Base-by-base conservation (phyloP, 2,113 vertebrate genomes). In the Muntiacus reevesi region DNA sequence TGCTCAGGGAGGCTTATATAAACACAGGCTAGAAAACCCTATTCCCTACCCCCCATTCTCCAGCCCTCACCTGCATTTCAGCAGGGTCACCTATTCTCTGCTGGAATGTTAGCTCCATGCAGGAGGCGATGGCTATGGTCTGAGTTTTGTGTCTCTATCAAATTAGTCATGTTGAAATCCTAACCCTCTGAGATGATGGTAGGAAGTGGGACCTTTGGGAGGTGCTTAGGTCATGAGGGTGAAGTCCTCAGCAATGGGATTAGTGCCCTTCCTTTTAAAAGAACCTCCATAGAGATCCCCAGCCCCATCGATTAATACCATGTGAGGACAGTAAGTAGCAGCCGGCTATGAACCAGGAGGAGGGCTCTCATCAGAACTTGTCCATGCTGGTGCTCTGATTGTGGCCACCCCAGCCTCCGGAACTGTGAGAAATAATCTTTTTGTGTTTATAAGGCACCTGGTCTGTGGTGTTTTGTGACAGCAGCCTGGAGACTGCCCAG, bases 271-370 rank as follows among this genome's bases (percentile, higher is more conserved):
- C 64, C 64, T 86, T 50, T 36, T 27, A 19, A 81, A 43, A 67
- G n/a, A 33, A 36, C 45, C 11, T 57, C 12, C 2, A 0, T 19
- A 92, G 43, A 43, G 28, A 21, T 13, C 47, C 6, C 7, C 50
- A 0, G 0, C 4, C 13, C 13, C 57, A 60, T 27, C 1, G 2
- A 74, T 40, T 40, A 43, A 74, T 11, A 4, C 57, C 17, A 5
- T 1, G 16, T 64, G 47, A 64, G 47, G 45, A 67, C 15, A 27
- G 30, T 1, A 21, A 40, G 67, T n/a, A 93, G 33, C 12, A 8
- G 3, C 19, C 14, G 25, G n/a, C 27, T 64, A 1, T 88, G n/a
- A 79, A 7, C 27, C n/a, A 12, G 67, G 25, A 57, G 60, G 19
- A 13, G 27, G 1, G 4, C 23, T 33, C 28, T 40, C 16, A 16